Base-by-base conservation (phyloP, 2,888 invertebrate genomes). In the Lissocephala sabroskyi region DNA sequence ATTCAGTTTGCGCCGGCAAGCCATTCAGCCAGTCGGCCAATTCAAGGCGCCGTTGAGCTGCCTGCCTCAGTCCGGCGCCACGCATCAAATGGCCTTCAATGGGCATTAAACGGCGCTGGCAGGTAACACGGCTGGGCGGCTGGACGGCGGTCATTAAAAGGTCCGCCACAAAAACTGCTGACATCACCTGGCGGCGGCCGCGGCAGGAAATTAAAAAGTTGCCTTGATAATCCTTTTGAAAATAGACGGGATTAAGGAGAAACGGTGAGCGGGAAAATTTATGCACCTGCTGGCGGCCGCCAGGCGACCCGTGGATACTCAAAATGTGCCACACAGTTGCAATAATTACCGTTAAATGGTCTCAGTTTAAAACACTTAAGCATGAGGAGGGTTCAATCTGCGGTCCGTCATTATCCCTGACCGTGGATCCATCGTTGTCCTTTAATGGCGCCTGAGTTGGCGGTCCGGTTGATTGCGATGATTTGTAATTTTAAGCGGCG, bases 271-370 rank as follows among this genome's bases (percentile, higher is more conserved):
- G 49, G 65, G 61, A 65, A n/a, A 75, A 75, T 68, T 71, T 75
- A 75, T 75, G 65, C 74, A 56, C 45, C 18, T 14, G 41, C 16
- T 13, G 14, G 13, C 14, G 30, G 29, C 35, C 11, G 23, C 9
- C 7, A n/a, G 35, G 13, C 19, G 10, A 28, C 19, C 23, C 17
- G 41, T 45, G 40, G 45, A 57, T 68, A 71, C 75, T 71, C 75
- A 71, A 74, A 71, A 68, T 71, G 71, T 71, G 75, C 75, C 71
- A 75, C 71, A 71, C 68, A 65, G 71, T 71, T 75, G 71, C 71
- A 71, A 75, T 71, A 71, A 71, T 71, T 71, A 71, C 68, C 68
- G 64, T 68, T 75, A 71, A 71, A 71, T 71, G 75, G 58, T 61
- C 68, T 59, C 73, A 67, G 73, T 71, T 71, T 68, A 71, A 71